Evolutionary conservation across 2,888 invertebrate genomes (phyloP).

Genomic region (Orthosia incerta): DNA sequence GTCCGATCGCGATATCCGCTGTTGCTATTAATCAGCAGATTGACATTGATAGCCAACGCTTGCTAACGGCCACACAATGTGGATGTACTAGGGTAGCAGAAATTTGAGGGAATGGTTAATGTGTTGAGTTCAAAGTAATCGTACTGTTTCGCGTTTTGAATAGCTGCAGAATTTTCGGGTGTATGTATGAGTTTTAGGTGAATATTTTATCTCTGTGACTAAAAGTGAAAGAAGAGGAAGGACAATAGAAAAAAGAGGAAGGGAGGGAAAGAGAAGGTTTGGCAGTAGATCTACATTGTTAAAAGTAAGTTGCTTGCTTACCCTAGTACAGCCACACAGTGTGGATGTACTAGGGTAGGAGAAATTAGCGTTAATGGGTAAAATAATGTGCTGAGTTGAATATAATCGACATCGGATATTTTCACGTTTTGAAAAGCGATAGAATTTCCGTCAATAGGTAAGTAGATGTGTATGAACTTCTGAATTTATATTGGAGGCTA

Average conservation of each 20-base stretch:
- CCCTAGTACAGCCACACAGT: neutral
- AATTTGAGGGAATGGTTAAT: neutral
- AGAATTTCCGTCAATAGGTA: neutral
- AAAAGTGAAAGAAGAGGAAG: neutral
- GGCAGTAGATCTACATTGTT: constrained; percentile 75
- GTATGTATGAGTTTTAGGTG: neutral
- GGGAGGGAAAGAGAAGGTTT: too few species aligned
- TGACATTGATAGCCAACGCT: constrained; percentile 76
- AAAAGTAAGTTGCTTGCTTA: too few species aligned
- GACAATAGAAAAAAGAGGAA: neutral
- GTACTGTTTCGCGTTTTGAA: neutral
- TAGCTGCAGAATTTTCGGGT: neutral
- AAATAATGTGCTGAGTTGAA: too few species aligned
- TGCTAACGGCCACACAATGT: constrained; percentile 68
- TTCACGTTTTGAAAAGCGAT: neutral
- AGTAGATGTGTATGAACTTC: too few species aligned
- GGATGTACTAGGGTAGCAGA: constrained; percentile 46
- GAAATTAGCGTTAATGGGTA: neutral
- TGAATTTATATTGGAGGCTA: too few species aligned
- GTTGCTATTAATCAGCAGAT: constrained; percentile 85
- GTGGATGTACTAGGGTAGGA: constrained; percentile 42
- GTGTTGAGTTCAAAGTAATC: neutral
- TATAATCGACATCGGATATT: too few species aligned
- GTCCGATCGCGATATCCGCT: constrained; percentile 79
- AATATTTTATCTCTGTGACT: neutral